Evolutionary conservation across 2,797 vertebrate species (phyloP), one percentile per base, ranked within the genome.

Genomic region (Gambusia yucatana): DNA sequence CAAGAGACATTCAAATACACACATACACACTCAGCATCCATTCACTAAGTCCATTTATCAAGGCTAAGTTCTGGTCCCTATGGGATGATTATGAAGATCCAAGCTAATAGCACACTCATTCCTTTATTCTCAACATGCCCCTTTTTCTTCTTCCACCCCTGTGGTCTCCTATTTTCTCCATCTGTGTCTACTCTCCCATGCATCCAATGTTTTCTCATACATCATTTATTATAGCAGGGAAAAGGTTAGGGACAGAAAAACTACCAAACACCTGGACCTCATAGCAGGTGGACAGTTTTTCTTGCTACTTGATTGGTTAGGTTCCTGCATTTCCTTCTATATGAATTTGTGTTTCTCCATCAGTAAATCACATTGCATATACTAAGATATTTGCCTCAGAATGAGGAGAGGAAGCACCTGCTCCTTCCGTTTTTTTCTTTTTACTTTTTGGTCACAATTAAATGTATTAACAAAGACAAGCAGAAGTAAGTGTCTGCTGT

Each of bases 31-130:
- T 81, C 82, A 85, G 70, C 30, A 78, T 76, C 77, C 75, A 81
- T 79, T 90, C 88, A 82, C 80, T 77, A 77, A 89, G 92, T 93
- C 91, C 91, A 93, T 94, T 95, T 93, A 94, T 95, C 93, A 95
- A 94, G 90, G 88, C 92, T 95, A 94, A 93, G 87, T 94, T 93
- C 86, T 77, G 87, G 86, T 93, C 94, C 94, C 91, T 90, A 89
- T 91, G 92, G 94, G 88, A 94, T 92, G 92, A 93, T 94, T 94
- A 94, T 90, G 86, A 84, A 91, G 92, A 94, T 93, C 89, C 83
- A 75, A 93, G 91, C 90, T 93, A 94, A 94, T 92, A 93, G 91
- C 86, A 88, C 81, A 91, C 88, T 84, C 88, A 87, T 91, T 83
- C 86, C 77, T 89, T 92, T 91, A 90, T 92, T 93, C 89, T 88